Base-by-base conservation (phyloP, 2,888 invertebrate genomes). In the Cephus nigrinus region DNA sequence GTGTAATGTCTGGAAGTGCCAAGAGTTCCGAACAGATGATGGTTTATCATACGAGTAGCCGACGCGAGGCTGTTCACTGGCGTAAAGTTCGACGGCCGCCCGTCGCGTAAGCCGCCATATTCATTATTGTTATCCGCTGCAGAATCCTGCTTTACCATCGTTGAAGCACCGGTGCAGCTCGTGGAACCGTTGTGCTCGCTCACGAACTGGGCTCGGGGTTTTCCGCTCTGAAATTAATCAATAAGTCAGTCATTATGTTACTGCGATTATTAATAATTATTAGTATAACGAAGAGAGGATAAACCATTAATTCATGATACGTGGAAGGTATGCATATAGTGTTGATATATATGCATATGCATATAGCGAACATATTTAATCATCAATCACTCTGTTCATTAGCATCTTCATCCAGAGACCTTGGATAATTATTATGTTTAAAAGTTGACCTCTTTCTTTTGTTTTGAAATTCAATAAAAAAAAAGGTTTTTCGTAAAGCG, bases 41-140 rank as follows among this genome's bases (percentile, higher is more conserved):
- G 95, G 92, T 95, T 95, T 89, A 95, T 94, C 86, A 95, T 93
- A 86, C 95, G 93, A 79, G 95, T 95, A 83, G 95, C 95, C 81
- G 95, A 95, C 83, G 94, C 94, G 85, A 95, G 92, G 88, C 95
- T 94, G 91, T 94, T 94, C 78, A 93, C 93, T 79, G 95, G 94
- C 90, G 94, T 93, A 85, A 94, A 94, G 73, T 94, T 93, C 74
- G 94, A 89, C 73, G 92, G 88, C 79, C 91, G 88, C 79, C 92
- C 89, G 34, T 91, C 91, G 4, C 93, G 92, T 81, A 93, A 91
- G 69, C 92, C 93, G 72, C 91, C 89, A 83, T 92, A 93, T 72
- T 92, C 92, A 86, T 90, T 89, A 84, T 88, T 89, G 84, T 87
- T 89, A 84, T 88, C 87, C 82, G 88, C 88, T 76, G 78, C 76